phyloP scores from a whole-genome alignment of 2,888 invertebrate species.

The Harpalus rufipes region DNA sequence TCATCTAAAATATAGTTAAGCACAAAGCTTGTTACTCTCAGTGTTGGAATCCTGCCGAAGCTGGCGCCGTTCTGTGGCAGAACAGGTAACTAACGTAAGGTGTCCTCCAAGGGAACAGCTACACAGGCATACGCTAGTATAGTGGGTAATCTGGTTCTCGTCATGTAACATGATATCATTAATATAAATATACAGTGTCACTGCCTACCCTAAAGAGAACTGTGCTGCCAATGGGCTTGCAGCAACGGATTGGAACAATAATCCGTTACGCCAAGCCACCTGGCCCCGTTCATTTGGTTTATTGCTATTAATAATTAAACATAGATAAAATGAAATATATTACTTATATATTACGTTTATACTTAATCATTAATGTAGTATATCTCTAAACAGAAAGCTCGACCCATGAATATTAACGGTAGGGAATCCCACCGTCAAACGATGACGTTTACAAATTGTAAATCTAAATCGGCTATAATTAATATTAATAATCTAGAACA shows the following conservation, averaged over 20 bases:
- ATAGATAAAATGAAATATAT: conserved; percentile 72
- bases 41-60: conserved; percentile 55
- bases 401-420: conserved; percentile 63
- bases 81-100: conserved; percentile 57
- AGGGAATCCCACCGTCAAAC: conserved; percentile 45
- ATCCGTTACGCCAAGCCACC: conserved; percentile 29
- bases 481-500: conserved; percentile 77
- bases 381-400: conserved; percentile 67
- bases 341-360: conserved; percentile 68
- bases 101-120: conserved; percentile 59
- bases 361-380: conserved; percentile 70
- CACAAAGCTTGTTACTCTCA: conserved; percentile 64
- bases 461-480: conserved; percentile 67
- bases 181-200: conserved; percentile 65
- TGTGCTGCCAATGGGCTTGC: conserved; percentile 16
- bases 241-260: not conserved
- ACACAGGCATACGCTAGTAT: conserved; percentile 67
- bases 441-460: conserved; percentile 67
- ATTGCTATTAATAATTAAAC: conserved; percentile 75
- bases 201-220: conserved; percentile 64
- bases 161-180: conserved; percentile 64
- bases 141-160: conserved; percentile 72
- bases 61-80: conserved; percentile 54
- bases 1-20: conserved; percentile 66
- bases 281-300: conserved; percentile 73